Percentiles rank a stretch among this genome's conserved stretches.
phyloP scores from a whole-genome alignment of 2,888 invertebrate species.

The Anagyrus pseudococci region DNA sequence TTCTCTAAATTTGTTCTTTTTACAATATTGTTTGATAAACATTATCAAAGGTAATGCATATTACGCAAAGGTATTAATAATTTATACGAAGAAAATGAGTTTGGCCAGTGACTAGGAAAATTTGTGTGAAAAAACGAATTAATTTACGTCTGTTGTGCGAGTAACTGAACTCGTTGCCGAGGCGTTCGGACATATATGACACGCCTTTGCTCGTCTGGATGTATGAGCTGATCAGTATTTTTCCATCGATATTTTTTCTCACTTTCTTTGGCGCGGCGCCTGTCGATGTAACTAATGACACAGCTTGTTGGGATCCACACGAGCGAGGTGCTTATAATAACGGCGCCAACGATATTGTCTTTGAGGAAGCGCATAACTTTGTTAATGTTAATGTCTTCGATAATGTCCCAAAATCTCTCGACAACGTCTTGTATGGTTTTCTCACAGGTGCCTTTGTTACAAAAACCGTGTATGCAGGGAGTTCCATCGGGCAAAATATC shows the following conservation, averaged over 20 bases:
- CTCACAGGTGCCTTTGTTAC: conserved; percentile 93
- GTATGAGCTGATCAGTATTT: conserved; percentile 72
- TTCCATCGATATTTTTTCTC: conserved; percentile 77
- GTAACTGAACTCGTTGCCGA: conserved; percentile 37
- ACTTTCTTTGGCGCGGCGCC: conserved; percentile 74
- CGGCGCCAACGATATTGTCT: conserved; percentile 93
- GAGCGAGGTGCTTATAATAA: conserved; percentile 87
- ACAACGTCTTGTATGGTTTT: conserved; percentile 95
- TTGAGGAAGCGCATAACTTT: conserved; percentile 87
- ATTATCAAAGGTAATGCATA: no score
- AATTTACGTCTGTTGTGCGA: conserved; percentile 39
- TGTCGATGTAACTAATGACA: conserved; percentile 83
- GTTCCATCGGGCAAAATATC: conserved; percentile 93
- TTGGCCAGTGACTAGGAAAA: conserved; percentile 17
- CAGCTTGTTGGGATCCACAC: conserved; percentile 96
- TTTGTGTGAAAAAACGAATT: background rate
- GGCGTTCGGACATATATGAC: conserved; percentile 68
- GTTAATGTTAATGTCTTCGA: conserved; percentile 94
- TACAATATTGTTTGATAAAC: no score
- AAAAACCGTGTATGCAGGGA: conserved; percentile 96
- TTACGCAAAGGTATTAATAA: no score
- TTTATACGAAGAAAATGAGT: no score
- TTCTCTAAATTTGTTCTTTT: no score
- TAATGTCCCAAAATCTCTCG: conserved; percentile 96
- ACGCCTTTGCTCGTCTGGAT: conserved; percentile 75